Percentiles rank a stretch among this genome's conserved stretches.
These are phyloP conservation scores for Polymixis flavicincta DNA, from an alignment of 2,888 invertebrate species.

Conservation along the genomic window DNA sequence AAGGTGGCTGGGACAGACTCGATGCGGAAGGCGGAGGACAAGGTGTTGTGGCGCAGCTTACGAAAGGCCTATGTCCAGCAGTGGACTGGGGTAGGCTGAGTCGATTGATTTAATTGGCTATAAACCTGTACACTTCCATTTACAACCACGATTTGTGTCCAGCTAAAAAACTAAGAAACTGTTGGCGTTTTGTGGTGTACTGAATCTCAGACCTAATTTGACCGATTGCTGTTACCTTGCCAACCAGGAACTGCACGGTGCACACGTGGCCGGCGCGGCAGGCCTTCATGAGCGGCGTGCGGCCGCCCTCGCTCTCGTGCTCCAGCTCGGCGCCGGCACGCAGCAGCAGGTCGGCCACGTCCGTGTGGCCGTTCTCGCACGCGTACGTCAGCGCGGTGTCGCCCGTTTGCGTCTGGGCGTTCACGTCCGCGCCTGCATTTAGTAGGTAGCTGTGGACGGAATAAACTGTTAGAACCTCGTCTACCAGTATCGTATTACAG, in stretches of 20 bases:
- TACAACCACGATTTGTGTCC: neutral
- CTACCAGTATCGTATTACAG: no score
- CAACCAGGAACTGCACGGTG: conserved; percentile 98
- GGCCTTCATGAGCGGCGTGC: conserved; percentile 99
- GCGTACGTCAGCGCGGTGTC: conserved; percentile 99
- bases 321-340: conserved; percentile 97
- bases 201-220: no score
- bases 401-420: conserved; percentile 98
- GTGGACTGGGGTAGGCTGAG: no score
- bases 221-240: conserved; percentile 88
- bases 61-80: no score
- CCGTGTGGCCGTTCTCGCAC: conserved; percentile 99
- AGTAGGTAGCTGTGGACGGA: conserved; percentile 91
- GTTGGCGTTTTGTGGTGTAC: neutral
- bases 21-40: no score
- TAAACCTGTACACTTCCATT: neutral
- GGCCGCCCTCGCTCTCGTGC: conserved; percentile 98
- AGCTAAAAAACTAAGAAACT: neutral
- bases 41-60: no score
- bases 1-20: no score
- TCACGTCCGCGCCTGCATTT: conserved; percentile 96
- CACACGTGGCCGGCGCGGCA: conserved; percentile 98
- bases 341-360: conserved; percentile 97
- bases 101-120: no score
- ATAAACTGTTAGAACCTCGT: neutral